Conservation (phyloP, 2,888 invertebrate genomes). For the Pterostichus madidus region DNA sequence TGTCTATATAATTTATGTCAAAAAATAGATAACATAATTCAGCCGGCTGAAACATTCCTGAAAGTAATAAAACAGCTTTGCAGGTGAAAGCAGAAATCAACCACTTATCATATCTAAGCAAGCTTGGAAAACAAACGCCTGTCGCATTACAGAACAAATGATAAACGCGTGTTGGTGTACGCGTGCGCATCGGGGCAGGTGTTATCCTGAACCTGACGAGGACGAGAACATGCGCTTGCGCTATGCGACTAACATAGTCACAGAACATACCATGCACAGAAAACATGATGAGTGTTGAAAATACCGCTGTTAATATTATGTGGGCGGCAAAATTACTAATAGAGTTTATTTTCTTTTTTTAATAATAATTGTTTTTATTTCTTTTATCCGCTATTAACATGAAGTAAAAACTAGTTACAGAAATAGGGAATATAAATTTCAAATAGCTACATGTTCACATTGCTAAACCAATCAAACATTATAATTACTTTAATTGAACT, state of each 20-base stretch:
- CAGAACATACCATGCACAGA: not conserved
- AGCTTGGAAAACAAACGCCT: slow-evolving; percentile 53
- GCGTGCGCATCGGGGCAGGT: slow-evolving; percentile 49
- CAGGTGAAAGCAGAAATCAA: slow-evolving; percentile 43
- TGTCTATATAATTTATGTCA: slow-evolving; percentile 29
- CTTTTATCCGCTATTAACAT: too few relatives aligned
- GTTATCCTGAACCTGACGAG: slow-evolving; percentile 32
- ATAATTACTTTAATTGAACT: too few relatives aligned
- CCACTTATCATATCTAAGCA: slow-evolving; percentile 41
- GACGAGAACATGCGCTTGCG: slow-evolving; percentile 25
- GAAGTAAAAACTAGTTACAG: too few relatives aligned
- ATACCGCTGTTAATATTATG: not conserved
- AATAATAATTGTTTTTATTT: too few relatives aligned
- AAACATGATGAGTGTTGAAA: not conserved
- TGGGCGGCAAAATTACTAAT: too few relatives aligned
- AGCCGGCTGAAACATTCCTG: slow-evolving; percentile 30
- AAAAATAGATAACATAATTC: not conserved
- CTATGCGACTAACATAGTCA: not conserved
- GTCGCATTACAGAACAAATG: slow-evolving; percentile 43
- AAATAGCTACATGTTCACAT: too few relatives aligned
- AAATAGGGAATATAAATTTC: too few relatives aligned
- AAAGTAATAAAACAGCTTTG: slow-evolving; percentile 30
- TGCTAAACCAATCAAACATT: too few relatives aligned
- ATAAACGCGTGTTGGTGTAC: slow-evolving; percentile 25
- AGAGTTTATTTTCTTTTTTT: too few relatives aligned